These are phyloP conservation scores for Luehdorfia chinensis DNA, from an alignment of 1,140 invertebrate species.

Conservation along the genomic window DNA sequence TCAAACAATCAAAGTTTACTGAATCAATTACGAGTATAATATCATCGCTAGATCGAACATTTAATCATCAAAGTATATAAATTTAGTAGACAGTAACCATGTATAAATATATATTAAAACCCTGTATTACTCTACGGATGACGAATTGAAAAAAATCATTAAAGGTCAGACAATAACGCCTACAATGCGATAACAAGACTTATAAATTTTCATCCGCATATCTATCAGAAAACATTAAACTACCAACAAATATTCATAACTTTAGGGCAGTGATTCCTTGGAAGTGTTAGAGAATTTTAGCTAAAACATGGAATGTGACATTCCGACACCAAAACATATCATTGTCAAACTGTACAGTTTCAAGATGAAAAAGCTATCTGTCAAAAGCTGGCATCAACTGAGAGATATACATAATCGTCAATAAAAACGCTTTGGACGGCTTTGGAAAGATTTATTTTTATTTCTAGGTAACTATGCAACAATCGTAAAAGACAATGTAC, in stretches of 20 bases:
- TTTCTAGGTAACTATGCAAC: background rate
- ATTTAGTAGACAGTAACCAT: background rate
- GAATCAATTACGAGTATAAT: too few species aligned
- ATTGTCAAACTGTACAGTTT: background rate
- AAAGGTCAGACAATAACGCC: background rate
- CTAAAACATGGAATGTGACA: conserved; percentile 13
- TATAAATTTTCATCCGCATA: background rate
- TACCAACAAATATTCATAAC: conserved; percentile 5
- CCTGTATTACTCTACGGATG: background rate
- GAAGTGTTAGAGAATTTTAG: background rate
- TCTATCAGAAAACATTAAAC: background rate
- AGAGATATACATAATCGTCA: background rate
- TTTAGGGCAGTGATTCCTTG: conserved; percentile 11
- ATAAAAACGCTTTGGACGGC: conserved; percentile 29
- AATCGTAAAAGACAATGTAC: conserved; percentile 5
- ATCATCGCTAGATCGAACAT: too few species aligned
- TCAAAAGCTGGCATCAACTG: conserved; percentile 7
- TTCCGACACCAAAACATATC: conserved; percentile 9
- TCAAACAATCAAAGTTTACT: too few species aligned
- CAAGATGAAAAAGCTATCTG: conserved; percentile 7
- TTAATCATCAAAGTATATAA: too few species aligned
- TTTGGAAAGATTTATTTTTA: conserved; percentile 23
- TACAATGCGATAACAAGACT: background rate
- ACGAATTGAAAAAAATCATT: background rate
- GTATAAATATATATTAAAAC: background rate